Percentiles rank a stretch among this genome's conserved stretches.
Conservation (phyloP, 2,888 invertebrate genomes). For the Machimus atricapillus region DNA sequence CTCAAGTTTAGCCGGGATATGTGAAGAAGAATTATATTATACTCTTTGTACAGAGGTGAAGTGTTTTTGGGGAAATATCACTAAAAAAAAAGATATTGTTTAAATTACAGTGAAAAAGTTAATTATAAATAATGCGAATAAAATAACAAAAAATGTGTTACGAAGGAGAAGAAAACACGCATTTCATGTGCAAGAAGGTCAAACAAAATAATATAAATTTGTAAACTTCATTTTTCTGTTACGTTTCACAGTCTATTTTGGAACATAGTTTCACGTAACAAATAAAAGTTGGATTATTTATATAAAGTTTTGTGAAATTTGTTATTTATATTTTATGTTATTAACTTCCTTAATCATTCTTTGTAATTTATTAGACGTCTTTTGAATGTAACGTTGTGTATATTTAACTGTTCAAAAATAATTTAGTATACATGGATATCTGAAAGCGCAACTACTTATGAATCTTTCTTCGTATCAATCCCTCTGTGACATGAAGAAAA, state of each 20-base stretch:
- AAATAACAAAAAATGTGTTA: background rate
- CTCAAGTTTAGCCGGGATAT: background rate
- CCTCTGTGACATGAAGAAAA: background rate
- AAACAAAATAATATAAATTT: slow-evolving; percentile 1
- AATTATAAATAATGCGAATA: background rate
- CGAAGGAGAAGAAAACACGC: background rate
- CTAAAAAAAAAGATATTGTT: background rate
- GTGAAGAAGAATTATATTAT: background rate
- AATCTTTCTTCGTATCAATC: background rate
- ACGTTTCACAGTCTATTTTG: slow-evolving; percentile 20
- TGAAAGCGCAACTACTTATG: background rate
- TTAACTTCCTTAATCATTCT: background rate
- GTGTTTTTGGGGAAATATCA: background rate
- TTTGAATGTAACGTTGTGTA: background rate
- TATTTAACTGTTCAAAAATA: too few species aligned
- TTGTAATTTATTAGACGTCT: background rate
- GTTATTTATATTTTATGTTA: background rate
- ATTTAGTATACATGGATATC: background rate
- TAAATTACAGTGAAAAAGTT: background rate
- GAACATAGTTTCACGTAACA: slow-evolving; percentile 33
- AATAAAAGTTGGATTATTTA: slow-evolving; percentile 33
- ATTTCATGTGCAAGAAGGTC: background rate
- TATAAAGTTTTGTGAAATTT: background rate
- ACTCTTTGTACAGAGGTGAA: background rate
- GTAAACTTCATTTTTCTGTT: slow-evolving; percentile 21